These are phyloP conservation scores for Cynodonichthys magdalenae DNA, from an alignment of 2,797 vertebrate genomes.

Conservation along the genomic window DNA sequence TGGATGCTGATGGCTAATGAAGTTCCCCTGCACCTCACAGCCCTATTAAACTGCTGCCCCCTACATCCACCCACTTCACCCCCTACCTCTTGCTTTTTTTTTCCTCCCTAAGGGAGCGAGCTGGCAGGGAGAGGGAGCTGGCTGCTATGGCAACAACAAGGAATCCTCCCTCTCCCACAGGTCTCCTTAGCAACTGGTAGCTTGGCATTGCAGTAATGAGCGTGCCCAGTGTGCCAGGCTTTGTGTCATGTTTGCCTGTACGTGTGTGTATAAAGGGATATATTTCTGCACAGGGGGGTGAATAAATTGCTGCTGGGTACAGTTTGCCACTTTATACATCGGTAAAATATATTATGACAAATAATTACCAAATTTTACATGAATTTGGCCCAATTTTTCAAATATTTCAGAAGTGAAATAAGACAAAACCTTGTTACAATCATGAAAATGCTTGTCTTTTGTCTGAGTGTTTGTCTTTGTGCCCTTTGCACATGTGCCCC, in stretches of 20 bases:
- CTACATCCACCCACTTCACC: constrained; percentile 78
- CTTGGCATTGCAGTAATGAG: constrained; percentile 85
- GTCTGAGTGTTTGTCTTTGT: constrained; percentile 17
- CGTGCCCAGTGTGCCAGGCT: constrained; percentile 83
- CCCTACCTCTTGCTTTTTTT: constrained; percentile 77
- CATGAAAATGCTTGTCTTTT: constrained; percentile 34
- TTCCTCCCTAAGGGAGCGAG: constrained; percentile 80
- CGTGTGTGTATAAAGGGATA: constrained; percentile 37
- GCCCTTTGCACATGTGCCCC: constrained; percentile 44
- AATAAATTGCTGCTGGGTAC: constrained; percentile 38
- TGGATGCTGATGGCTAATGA: constrained; percentile 71
- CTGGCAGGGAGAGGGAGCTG: constrained; percentile 80
- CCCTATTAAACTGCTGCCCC: constrained; percentile 76
- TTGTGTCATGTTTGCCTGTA: constrained; percentile 75
- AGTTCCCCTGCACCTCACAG: constrained; percentile 75
- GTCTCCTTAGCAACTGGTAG: constrained; percentile 89
- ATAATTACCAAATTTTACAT: constrained; percentile 43
- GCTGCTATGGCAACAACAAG: constrained; percentile 87
- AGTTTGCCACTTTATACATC: constrained; percentile 62
- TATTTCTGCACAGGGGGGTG: constrained; percentile 23
- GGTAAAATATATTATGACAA: too few relatives aligned
- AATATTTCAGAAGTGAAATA: constrained; percentile 52
- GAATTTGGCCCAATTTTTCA: neutral
- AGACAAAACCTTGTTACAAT: constrained; percentile 40
- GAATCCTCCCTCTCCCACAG: constrained; percentile 87